These are phyloP conservation scores for Trichomalopsis sarcophagae DNA, from an alignment of 1,140 invertebrate species.

Conservation along the genomic window DNA sequence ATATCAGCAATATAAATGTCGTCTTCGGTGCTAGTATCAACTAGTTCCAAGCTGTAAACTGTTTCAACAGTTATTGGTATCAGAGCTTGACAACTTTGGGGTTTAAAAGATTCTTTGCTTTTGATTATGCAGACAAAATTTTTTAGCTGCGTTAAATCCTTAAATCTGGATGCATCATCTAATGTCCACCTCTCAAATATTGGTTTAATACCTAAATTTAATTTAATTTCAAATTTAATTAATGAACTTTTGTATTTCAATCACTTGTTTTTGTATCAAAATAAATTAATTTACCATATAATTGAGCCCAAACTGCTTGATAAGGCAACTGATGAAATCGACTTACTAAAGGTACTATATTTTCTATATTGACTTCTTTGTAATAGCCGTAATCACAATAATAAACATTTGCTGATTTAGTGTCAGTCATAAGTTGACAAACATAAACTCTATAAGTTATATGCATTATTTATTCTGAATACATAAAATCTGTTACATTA, in stretches of 20 bases:
- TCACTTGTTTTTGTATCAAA: background rate
- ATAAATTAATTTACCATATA: constrained; percentile 25
- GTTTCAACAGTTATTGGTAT: background rate
- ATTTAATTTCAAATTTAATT: background rate
- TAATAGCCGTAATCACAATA: constrained; percentile 28
- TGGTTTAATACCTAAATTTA: constrained; percentile 29
- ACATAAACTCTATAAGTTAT: constrained; percentile 10
- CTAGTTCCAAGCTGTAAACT: background rate
- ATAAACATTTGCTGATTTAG: background rate
- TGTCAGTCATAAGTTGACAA: background rate
- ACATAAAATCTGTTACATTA: background rate
- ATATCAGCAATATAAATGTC: constrained; percentile 30
- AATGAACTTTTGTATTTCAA: background rate
- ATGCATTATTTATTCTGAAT: background rate
- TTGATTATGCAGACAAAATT: constrained; percentile 17
- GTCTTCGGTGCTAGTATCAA: constrained; percentile 12
- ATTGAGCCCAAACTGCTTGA: constrained; percentile 36
- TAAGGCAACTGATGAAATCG: constrained; percentile 16
- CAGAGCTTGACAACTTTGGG: background rate
- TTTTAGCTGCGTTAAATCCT: constrained; percentile 8
- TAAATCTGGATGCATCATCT: background rate
- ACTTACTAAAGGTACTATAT: background rate
- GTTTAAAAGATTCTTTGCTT: background rate
- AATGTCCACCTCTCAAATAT: background rate
- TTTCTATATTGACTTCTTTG: background rate